Conservation (phyloP, 2,888 invertebrate species). For the Rhamnusium bicolor region DNA sequence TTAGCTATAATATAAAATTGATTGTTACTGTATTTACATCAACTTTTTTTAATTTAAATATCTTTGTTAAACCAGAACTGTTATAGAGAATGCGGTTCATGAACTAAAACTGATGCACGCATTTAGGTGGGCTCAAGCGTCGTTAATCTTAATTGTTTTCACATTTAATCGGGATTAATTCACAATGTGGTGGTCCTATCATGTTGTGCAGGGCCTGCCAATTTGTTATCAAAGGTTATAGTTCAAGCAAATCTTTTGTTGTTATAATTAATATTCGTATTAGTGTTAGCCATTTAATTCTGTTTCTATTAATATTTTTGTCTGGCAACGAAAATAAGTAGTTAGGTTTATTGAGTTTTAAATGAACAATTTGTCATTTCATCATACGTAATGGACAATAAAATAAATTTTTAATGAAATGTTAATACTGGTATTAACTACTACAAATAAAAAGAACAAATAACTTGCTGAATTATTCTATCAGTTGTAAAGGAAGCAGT, state of each 20-base stretch:
- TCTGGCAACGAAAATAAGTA: not conserved
- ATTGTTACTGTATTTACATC: too few relatives aligned
- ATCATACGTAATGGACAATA: too few relatives aligned
- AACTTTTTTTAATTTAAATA: not conserved
- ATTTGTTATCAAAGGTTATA: conserved; percentile 48
- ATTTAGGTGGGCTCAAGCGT: conserved; percentile 26
- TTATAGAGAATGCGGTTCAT: not conserved
- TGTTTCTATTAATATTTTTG: not conserved
- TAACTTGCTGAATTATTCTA: too few relatives aligned
- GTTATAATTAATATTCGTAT: conserved; percentile 30
- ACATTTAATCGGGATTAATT: conserved; percentile 50
- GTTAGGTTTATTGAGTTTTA: too few relatives aligned
- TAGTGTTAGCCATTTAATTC: not conserved
- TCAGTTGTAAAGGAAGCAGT: too few relatives aligned
- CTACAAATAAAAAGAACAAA: too few relatives aligned
- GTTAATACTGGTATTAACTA: too few relatives aligned
- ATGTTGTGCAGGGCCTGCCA: conserved; percentile 46
- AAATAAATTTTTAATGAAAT: too few relatives aligned
- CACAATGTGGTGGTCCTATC: conserved; percentile 46
- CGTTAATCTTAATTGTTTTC: conserved; percentile 54
- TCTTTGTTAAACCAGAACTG: not conserved
- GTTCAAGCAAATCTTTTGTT: conserved; percentile 46
- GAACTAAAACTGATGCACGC: not conserved
- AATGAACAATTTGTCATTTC: too few relatives aligned
- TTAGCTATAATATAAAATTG: too few relatives aligned